These are phyloP conservation scores for Melanargia galathea DNA, from an alignment of 2,888 invertebrate genomes.

Conservation along the genomic window DNA sequence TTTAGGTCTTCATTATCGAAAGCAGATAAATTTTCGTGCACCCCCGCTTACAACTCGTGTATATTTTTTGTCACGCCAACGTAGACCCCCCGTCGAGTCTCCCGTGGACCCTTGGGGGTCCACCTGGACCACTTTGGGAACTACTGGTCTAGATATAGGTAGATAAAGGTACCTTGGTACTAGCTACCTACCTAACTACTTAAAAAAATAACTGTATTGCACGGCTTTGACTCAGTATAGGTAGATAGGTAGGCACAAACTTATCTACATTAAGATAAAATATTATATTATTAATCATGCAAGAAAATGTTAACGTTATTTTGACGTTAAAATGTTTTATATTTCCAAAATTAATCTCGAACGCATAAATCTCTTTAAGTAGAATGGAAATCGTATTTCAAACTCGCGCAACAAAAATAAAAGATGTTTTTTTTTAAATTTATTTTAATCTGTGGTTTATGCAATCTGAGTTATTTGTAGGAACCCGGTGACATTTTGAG, in stretches of 20 bases:
- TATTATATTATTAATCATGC: neutral
- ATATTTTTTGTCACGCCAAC: too few relatives aligned
- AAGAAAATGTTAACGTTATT: conserved; percentile 20
- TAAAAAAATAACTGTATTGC: too few relatives aligned
- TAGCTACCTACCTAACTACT: too few relatives aligned
- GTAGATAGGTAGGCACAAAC: neutral
- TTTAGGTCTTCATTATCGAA: too few relatives aligned
- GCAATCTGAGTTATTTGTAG: neutral
- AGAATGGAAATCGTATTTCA: conserved; percentile 41
- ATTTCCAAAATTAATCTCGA: conserved; percentile 36
- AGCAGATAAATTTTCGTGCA: too few relatives aligned
- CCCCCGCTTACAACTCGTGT: too few relatives aligned
- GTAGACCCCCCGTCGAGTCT: too few relatives aligned
- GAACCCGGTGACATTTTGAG: neutral
- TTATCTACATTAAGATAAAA: neutral
- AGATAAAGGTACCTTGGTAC: too few relatives aligned
- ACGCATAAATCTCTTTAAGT: conserved; percentile 42
- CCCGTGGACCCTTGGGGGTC: too few relatives aligned
- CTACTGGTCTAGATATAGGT: too few relatives aligned
- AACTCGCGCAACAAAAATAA: conserved; percentile 35
- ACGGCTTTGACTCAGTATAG: too few relatives aligned
- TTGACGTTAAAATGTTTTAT: conserved; percentile 26
- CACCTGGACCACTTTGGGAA: too few relatives aligned
- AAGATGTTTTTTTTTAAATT: conserved; percentile 22
- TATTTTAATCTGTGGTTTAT: neutral